These are phyloP conservation scores for Tapirus terrestris DNA, from an alignment of 2,113 vertebrate genomes.

Conservation along the genomic window DNA sequence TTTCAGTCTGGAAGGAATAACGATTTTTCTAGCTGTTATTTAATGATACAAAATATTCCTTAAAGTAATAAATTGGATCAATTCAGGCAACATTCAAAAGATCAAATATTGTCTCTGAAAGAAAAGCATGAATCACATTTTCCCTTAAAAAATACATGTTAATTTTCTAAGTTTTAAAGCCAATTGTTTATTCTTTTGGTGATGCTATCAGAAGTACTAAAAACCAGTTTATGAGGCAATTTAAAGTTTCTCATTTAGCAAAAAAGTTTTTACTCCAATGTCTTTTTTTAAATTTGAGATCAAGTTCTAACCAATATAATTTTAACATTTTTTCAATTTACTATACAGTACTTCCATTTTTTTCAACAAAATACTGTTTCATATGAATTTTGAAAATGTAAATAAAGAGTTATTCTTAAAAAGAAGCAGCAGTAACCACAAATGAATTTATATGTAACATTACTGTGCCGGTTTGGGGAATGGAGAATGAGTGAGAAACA, in stretches of 20 bases:
- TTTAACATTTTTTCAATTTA: neutral
- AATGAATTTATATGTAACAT: neutral
- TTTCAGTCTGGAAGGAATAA: constrained; percentile 75
- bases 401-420: neutral
- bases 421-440: neutral
- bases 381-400: neutral
- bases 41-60: constrained; percentile 74
- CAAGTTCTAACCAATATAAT: neutral
- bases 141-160: constrained; percentile 22
- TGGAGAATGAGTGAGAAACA: rapidly evolving
- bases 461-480: neutral
- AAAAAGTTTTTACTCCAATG: neutral
- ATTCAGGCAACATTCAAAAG: constrained; percentile 70
- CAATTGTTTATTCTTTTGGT: neutral
- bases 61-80: constrained; percentile 75
- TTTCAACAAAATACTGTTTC: neutral
- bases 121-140: neutral
- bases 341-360: neutral
- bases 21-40: constrained; percentile 74
- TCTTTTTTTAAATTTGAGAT: neutral
- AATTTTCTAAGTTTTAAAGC: constrained; percentile 16
- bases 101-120: constrained; percentile 58
- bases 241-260: neutral
- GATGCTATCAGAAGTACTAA: neutral
- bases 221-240: neutral